These are phyloP conservation scores for Coilia nasus DNA, from an alignment of 2,797 vertebrate genomes.

Conservation along the genomic window DNA sequence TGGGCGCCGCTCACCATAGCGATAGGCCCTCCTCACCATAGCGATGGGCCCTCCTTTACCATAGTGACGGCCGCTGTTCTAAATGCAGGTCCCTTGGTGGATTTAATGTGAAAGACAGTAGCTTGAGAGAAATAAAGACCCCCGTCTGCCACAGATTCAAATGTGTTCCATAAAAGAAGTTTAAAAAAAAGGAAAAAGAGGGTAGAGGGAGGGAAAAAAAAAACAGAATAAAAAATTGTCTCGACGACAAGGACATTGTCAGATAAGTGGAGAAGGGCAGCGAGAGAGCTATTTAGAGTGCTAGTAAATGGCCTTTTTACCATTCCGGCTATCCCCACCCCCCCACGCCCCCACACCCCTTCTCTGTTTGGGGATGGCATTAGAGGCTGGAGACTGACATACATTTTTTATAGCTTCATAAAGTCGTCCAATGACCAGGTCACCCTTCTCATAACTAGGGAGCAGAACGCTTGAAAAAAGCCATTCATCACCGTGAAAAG, in stretches of 20 bases:
- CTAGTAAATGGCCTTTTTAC: constrained; percentile 95
- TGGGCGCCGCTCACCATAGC: constrained; percentile 32
- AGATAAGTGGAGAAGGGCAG: constrained; percentile 83
- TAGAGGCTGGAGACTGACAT: constrained; percentile 99
- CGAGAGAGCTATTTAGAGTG: constrained; percentile 92
- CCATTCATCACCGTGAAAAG: constrained; percentile 99
- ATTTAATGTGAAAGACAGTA: constrained; percentile 47
- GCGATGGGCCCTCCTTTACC: not conserved
- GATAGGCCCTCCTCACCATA: constrained; percentile 24
- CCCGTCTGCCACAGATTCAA: constrained; percentile 61
- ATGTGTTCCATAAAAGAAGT: constrained; percentile 65
- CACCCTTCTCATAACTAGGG: constrained; percentile 99
- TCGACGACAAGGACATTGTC: constrained; percentile 79
- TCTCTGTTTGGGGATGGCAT: constrained; percentile 89
- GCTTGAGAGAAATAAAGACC: constrained; percentile 44
- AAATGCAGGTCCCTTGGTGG: constrained; percentile 47
- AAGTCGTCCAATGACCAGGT: constrained; percentile 99
- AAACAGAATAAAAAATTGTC: constrained; percentile 70
- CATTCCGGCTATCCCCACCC: constrained; percentile 79
- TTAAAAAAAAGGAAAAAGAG: constrained; percentile 49
- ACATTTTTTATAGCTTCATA: constrained; percentile 99
- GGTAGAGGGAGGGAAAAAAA: constrained; percentile 37
- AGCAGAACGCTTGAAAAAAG: constrained; percentile 99
- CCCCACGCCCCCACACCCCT: constrained; percentile 49
- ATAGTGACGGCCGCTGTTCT: constrained; percentile 38